Conservation (phyloP, 2,888 invertebrate species). For the Agonum fuliginosum region DNA sequence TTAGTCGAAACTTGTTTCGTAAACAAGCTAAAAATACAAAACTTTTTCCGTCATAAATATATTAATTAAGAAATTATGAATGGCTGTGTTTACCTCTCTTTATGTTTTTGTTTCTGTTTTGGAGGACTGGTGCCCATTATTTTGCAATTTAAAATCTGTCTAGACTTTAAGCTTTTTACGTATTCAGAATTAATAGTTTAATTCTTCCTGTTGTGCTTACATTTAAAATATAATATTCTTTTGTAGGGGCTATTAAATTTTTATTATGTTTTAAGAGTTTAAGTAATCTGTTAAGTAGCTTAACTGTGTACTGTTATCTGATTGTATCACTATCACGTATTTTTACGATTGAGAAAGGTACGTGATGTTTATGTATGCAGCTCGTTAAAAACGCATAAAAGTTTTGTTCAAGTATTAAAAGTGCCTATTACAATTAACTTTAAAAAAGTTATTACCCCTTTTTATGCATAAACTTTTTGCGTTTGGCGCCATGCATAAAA, state of each 20-base stretch:
- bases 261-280: slow-evolving; percentile 32
- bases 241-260: slow-evolving; percentile 7
- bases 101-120: background rate
- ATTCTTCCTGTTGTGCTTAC: slow-evolving; percentile 1
- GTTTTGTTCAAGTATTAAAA: slow-evolving; percentile 21
- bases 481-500: background rate
- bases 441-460: slow-evolving; percentile 1
- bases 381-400: slow-evolving; percentile 28
- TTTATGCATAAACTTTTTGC: slow-evolving; percentile 3
- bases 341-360: slow-evolving; percentile 30
- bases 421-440: slow-evolving; percentile 14
- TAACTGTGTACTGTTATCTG: slow-evolving; percentile 7
- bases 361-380: slow-evolving; percentile 36
- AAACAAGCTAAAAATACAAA: too few relatives aligned
- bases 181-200: background rate
- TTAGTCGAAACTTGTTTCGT: too few relatives aligned
- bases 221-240: slow-evolving; percentile 27
- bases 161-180: background rate
- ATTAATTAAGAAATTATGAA: too few relatives aligned
- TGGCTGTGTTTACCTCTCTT: too few relatives aligned
- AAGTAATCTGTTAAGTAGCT: slow-evolving; percentile 10
- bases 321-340: slow-evolving; percentile 28
- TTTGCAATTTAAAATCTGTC: background rate
- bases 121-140: background rate
- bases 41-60: too few relatives aligned